Evolutionary conservation across 1,140 invertebrate genomes (phyloP).

Genomic region (Micrasema longulum): DNA sequence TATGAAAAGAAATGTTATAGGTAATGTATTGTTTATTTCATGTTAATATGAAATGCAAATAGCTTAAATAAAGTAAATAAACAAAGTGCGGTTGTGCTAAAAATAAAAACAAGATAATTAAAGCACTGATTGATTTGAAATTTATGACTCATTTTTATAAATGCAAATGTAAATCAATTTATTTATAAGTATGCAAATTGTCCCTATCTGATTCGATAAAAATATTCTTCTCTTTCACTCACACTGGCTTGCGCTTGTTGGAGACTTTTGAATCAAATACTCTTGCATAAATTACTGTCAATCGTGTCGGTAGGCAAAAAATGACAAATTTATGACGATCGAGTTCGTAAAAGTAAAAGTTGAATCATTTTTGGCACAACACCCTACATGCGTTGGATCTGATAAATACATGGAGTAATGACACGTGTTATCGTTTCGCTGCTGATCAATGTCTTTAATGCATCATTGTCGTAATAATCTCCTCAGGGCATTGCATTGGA

Average conservation of each 20-base stretch:
- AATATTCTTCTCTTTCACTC: neutral
- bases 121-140: neutral
- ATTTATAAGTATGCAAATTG: neutral
- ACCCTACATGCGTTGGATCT: neutral
- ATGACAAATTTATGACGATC: slow-evolving; percentile 29
- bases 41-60: no score
- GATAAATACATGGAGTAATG: neutral
- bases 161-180: neutral
- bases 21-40: no score
- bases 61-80: no score
- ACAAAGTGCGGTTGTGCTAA: no score
- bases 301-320: slow-evolving; percentile 30
- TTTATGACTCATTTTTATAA: neutral
- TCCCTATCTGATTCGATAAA: neutral
- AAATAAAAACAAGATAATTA: neutral
- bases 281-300: slow-evolving; percentile 47
- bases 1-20: no score
- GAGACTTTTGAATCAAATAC: neutral
- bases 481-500: no score
- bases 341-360: slow-evolving; percentile 50
- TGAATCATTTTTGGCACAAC: slow-evolving; percentile 22
- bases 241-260: neutral
- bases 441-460: no score
- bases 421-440: no score
- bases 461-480: no score